A percentile compares a stretch with the other conserved stretches of the same genome.
phyloP scores from a whole-genome alignment of 2,888 invertebrate species.

The Erynnis tages region DNA sequence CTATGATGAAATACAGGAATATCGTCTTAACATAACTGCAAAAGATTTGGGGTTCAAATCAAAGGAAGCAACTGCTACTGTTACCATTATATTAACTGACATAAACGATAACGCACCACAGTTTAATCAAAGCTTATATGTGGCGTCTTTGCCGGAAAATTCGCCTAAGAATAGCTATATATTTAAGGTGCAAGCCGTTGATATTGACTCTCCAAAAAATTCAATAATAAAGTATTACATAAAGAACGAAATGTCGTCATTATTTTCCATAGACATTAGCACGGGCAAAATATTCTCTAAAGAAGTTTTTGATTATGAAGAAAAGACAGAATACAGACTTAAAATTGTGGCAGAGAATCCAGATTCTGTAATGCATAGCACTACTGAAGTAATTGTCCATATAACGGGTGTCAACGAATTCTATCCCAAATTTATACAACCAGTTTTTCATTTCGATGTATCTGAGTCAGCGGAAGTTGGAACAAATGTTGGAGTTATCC shows the following conservation, averaged over 20 bases:
- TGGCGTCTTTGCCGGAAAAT: constrained; percentile 92
- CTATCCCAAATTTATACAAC: constrained; percentile 93
- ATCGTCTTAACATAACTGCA: constrained; percentile 93
- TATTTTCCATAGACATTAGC: constrained; percentile 89
- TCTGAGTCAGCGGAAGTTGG: constrained; percentile 95
- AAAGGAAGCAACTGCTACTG: constrained; percentile 87
- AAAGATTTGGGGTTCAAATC: constrained; percentile 92
- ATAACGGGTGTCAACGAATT: constrained; percentile 94
- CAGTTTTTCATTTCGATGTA: constrained; percentile 95
- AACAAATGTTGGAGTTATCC: constrained; percentile 91
- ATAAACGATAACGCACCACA: constrained; percentile 96
- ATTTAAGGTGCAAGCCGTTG: constrained; percentile 88
- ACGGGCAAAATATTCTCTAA: constrained; percentile 89
- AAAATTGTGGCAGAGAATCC: constrained; percentile 93
- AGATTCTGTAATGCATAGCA: constrained; percentile 89
- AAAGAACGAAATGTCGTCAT: constrained; percentile 86
- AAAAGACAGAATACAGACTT: constrained; percentile 86
- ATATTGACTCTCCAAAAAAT: constrained; percentile 94
- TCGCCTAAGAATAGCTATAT: constrained; percentile 88
- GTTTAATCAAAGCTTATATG: constrained; percentile 89
- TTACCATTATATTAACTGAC: constrained; percentile 93
- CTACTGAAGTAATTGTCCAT: constrained; percentile 86
- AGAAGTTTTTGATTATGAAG: constrained; percentile 93
- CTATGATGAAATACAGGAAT: constrained; percentile 92
- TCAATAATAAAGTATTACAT: constrained; percentile 92